Percentiles rank a stretch among this genome's conserved stretches.
phyloP scores from a whole-genome alignment of 2,113 vertebrate species.

The Corythornis cristatus region DNA sequence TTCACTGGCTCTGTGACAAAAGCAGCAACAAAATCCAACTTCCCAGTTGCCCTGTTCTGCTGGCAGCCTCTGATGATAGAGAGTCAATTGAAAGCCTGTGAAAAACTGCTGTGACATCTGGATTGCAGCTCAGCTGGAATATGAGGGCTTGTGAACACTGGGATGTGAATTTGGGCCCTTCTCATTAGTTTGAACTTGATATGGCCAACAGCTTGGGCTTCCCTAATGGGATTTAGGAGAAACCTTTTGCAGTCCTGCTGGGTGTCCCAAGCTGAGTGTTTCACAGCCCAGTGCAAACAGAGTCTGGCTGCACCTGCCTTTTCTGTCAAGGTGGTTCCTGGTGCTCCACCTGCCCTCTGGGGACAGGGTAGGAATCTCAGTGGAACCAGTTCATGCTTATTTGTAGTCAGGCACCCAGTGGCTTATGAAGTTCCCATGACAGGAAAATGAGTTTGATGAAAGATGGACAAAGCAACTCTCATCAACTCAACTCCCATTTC shows the following conservation, averaged over 20 bases:
- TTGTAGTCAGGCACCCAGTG: neutral
- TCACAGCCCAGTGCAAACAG: neutral
- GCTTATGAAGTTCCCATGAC: neutral
- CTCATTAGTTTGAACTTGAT: neutral
- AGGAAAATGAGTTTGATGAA: neutral
- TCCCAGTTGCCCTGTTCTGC: fast-evolving
- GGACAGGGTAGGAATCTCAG: neutral
- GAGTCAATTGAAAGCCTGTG: neutral
- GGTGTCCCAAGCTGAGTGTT: neutral
- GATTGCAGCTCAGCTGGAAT: neutral
- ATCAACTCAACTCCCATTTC: neutral
- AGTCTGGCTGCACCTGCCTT: neutral
- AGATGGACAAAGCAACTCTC: neutral
- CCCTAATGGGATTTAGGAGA: neutral
- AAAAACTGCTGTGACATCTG: neutral
- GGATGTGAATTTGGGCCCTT: neutral
- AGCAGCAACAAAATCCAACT: neutral
- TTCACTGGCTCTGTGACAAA: neutral
- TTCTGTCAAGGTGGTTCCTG: neutral
- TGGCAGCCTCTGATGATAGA: neutral
- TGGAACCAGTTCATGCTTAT: neutral
- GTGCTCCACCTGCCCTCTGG: neutral
- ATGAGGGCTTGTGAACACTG: neutral
- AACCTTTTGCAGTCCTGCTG: neutral
- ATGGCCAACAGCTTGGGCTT: neutral